phyloP scores from a whole-genome alignment of 2,888 invertebrate species.

The Apomyelois bistriatella region DNA sequence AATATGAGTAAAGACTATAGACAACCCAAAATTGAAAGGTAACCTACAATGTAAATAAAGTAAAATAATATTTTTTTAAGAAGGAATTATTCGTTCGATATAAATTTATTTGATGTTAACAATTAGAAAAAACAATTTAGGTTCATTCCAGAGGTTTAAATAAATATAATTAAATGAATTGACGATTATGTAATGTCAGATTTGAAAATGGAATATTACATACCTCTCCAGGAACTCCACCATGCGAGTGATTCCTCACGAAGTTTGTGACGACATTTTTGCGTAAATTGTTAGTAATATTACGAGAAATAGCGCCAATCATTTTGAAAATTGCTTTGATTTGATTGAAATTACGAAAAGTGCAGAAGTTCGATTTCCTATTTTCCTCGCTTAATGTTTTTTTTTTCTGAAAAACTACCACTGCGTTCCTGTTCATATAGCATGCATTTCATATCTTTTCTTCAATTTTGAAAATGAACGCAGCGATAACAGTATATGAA shows the following conservation, averaged over 20 bases:
- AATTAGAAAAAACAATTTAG: constrained; percentile 14
- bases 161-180: constrained; percentile 1
- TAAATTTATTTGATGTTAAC: too few relatives aligned
- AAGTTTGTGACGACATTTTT: constrained; percentile 66
- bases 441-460: too few relatives aligned
- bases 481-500: constrained; percentile 24
- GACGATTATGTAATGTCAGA: constrained; percentile 61
- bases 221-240: constrained; percentile 72
- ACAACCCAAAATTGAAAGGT: too few relatives aligned
- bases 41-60: too few relatives aligned
- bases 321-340: constrained; percentile 43
- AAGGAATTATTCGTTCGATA: too few relatives aligned
- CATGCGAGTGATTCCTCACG: constrained; percentile 64
- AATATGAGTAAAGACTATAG: too few relatives aligned
- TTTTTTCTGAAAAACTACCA: constrained; percentile 11
- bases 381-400: constrained; percentile 17
- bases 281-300: constrained; percentile 55
- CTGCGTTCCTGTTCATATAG: constrained; percentile 1
- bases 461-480: constrained; percentile 35
- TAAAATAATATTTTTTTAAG: too few relatives aligned
- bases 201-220: constrained; percentile 33
- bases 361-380: constrained; percentile 35
- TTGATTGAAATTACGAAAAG: constrained; percentile 24
- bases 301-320: constrained; percentile 59
- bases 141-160: constrained; percentile 7